Evolutionary conservation across 2,113 vertebrate genomes (phyloP), one percentile per base, ranked within the genome.

Genomic region (Cygnus atratus): DNA sequence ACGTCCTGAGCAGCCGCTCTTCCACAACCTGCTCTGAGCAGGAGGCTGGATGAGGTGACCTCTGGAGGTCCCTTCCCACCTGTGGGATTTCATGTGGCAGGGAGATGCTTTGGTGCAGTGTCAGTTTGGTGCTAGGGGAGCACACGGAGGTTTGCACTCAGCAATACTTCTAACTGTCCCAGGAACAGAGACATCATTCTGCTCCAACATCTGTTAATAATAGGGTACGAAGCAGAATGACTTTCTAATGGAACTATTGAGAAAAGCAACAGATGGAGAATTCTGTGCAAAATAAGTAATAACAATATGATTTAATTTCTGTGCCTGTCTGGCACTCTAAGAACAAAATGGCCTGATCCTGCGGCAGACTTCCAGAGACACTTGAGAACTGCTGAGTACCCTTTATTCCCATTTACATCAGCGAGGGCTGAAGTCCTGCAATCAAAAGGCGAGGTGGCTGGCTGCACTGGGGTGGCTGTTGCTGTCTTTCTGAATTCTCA

Each of bases 161-260:
- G 46, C 19, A 58, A 35, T 10, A 9, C 52, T 86, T 71, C 8
- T 44, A 22, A 46, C 67, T 41, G 28, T 73, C 76, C 80, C 37
- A 50, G 73, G 67, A 87, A 84, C 31, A 3, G 70, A 81, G 0
- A 2, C 6, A 3, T 81, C 71, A 39, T 71, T 86, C 57, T 91
- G 39, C 54, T 92, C 48, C 80, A 82, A 88, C 96, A 94, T 92
- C 88, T 93, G 88, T 75, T 93, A 89, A 68, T 77, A 77, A 93
- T 82, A 71, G 63, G 62, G 9, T 29, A 82, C 28, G 44, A 95
- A 84, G 54, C 35, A 95, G 91, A 77, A 39, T 0, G 3, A 70
- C 57, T 87, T 92, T 82, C 73, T 93, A 71, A 93, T 35, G 33
- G 48, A 92, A 75, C 31, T 61, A 67, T 25, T 33, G 50, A 91